Conservation (phyloP, 1,140 invertebrate genomes). For the Contarinia nasturtii region DNA sequence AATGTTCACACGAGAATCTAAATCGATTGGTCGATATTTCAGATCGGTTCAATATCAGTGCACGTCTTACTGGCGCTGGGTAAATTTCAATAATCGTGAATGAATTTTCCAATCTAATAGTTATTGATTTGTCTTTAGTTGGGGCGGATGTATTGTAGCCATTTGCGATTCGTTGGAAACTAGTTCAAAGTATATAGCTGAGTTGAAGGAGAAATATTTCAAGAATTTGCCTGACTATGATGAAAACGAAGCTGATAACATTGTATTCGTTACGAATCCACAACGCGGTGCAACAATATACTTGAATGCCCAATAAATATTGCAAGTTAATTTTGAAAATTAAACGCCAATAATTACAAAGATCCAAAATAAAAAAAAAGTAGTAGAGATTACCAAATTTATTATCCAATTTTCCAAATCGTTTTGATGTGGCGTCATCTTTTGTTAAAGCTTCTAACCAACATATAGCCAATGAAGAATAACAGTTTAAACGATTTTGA, state of each 20-base stretch:
- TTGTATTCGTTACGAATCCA: slow-evolving; percentile 35
- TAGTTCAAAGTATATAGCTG: slow-evolving; percentile 46
- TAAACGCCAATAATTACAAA: no score
- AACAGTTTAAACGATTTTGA: no score
- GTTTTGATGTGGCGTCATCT: no score
- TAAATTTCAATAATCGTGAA: slow-evolving; percentile 21
- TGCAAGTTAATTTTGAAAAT: no score
- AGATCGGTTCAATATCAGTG: slow-evolving; percentile 50
- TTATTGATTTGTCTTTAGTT: slow-evolving; percentile 32
- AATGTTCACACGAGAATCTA: slow-evolving; percentile 82
- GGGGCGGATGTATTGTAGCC: slow-evolving; percentile 92
- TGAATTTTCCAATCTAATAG: slow-evolving; percentile 4
- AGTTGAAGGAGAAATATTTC: slow-evolving; percentile 51
- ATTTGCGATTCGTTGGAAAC: slow-evolving; percentile 46
- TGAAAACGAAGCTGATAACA: slow-evolving; percentile 22
- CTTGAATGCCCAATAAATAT: not conserved
- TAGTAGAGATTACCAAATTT: no score
- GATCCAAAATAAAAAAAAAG: no score
- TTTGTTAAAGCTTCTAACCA: no score
- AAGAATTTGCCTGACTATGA: slow-evolving; percentile 25
- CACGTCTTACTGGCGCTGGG: slow-evolving; percentile 85
- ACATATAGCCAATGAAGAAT: no score
- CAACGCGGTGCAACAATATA: slow-evolving; percentile 31
- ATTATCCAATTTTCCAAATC: no score
- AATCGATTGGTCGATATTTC: slow-evolving; percentile 69